These are phyloP conservation scores for Magallana angulata DNA, from an alignment of 1,140 invertebrate genomes.

Conservation along the genomic window DNA sequence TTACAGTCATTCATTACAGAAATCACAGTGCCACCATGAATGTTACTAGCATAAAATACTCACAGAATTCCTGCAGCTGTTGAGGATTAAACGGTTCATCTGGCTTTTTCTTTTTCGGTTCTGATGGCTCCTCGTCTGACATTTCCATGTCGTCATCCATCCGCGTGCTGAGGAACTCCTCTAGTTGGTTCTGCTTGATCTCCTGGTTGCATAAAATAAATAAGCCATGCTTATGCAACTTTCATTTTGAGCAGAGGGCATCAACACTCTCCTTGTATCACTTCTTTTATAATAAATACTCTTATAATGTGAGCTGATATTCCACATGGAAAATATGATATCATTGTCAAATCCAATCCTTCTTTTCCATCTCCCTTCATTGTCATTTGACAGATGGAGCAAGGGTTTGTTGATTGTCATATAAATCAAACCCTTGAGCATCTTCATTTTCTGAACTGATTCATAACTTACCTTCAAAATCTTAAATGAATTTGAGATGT, in stretches of 20 bases:
- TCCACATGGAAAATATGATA: no score
- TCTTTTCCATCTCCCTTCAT: no score
- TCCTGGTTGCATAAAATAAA: slow-evolving; percentile 82
- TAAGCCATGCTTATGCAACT: neutral
- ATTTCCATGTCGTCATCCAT: slow-evolving; percentile 91
- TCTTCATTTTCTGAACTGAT: no score
- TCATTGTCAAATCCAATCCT: no score
- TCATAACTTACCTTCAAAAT: slow-evolving; percentile 11
- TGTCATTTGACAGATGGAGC: no score
- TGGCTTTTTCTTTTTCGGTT: slow-evolving; percentile 65
- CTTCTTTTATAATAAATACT: no score
- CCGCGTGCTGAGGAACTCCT: slow-evolving; percentile 85
- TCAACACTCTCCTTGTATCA: neutral
- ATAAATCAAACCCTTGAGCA: no score
- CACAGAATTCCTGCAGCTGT: slow-evolving; percentile 30
- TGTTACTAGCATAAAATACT: neutral
- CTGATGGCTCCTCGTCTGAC: slow-evolving; percentile 84
- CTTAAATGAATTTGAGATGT: neutral
- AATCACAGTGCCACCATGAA: no score
- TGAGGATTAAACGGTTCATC: slow-evolving; percentile 40
- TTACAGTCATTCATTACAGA: no score
- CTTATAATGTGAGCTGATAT: no score
- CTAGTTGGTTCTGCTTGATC: slow-evolving; percentile 87
- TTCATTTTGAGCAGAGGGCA: neutral
- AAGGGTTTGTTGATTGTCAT: no score